phyloP scores from a whole-genome alignment of 2,888 invertebrate species.

The Hydropsyche betteni region DNA sequence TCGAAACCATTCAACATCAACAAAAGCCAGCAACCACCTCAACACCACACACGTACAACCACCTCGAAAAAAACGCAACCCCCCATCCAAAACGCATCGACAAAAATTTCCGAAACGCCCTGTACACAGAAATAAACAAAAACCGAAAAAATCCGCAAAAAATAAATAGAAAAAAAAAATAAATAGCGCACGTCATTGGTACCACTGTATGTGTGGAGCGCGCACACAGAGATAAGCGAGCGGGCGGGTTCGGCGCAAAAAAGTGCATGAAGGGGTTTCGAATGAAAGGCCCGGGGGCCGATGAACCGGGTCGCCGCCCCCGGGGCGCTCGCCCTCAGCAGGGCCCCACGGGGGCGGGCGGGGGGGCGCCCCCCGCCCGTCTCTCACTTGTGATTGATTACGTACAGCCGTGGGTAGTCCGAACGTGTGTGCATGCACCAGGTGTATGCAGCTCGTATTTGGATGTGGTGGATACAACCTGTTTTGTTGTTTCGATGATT shows the following conservation, averaged over 20 bases:
- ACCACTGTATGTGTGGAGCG: neutral
- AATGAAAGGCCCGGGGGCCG: slow-evolving; percentile 45
- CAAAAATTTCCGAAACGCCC: too few species aligned
- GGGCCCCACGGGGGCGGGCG: slow-evolving; percentile 18
- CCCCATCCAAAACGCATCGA: too few species aligned
- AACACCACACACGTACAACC: too few species aligned
- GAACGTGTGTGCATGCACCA: slow-evolving; percentile 45
- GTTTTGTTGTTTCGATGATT: neutral
- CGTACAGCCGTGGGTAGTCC: slow-evolving; percentile 29
- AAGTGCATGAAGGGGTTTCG: slow-evolving; percentile 44
- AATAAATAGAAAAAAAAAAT: neutral
- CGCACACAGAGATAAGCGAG: neutral
- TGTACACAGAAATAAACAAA: too few species aligned
- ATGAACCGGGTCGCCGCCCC: slow-evolving; percentile 41
- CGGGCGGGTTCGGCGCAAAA: slow-evolving; percentile 21
- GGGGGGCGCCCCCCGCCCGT: slow-evolving; percentile 37
- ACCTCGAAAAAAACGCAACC: too few species aligned
- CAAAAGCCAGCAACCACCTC: too few species aligned
- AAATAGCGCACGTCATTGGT: neutral
- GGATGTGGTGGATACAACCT: slow-evolving; percentile 12
- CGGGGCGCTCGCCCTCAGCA: slow-evolving; percentile 19
- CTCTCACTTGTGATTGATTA: slow-evolving; percentile 49
- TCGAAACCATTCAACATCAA: too few species aligned
- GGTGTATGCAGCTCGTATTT: slow-evolving; percentile 9
- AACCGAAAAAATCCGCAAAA: too few species aligned